Base-by-base conservation (phyloP, 1,140 invertebrate species). In the Drosophila gunungcola region DNA sequence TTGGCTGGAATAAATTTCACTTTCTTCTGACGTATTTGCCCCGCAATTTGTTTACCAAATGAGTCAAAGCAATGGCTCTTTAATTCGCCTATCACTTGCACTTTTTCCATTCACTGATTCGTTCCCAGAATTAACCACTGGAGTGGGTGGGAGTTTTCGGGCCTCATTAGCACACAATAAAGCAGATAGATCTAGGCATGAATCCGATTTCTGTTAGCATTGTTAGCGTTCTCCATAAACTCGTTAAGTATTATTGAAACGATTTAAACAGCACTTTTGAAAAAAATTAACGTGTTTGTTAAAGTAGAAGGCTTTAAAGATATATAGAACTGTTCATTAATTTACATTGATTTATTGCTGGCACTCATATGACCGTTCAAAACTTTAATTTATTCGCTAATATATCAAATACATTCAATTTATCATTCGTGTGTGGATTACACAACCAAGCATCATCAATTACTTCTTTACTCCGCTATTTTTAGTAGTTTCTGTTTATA, bases 121-220 rank as follows among this genome's bases (percentile, higher is more conserved):
- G 42, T 36, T 74, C 49, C n/a, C 61, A 65, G 48, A 53, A 51
- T 65, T 54, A 65, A 53, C 12, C 41, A 38, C 46, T 42, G 38
- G 36, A 41, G 55, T 27, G 69, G 69, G 55, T 88, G 83, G 84
- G 83, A 88, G 79, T 83, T 65, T 77, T 72, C 11, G 41, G 61
- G 51, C 62, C 75, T 89, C 45, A 89, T 88, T 88, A 89, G 83
- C 83, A 88, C 83, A 88, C 83, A 88, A 88, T 88, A 77, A 80
- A 79, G 67, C 32, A 49, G 65, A 49, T 70, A 57, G 55, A 68
- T 69, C 67, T 68, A 69, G 67, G 42, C 49, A 39, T 9, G 43
- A 5, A 68, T 49, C 21, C 42, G 51, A 72, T 41, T 41, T 70
- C 52, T 70, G 58, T 76, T 72, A 65, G 72, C 81, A 80, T 80